Conservation (phyloP, 2,113 vertebrate genomes). For the Notechis scutatus region DNA sequence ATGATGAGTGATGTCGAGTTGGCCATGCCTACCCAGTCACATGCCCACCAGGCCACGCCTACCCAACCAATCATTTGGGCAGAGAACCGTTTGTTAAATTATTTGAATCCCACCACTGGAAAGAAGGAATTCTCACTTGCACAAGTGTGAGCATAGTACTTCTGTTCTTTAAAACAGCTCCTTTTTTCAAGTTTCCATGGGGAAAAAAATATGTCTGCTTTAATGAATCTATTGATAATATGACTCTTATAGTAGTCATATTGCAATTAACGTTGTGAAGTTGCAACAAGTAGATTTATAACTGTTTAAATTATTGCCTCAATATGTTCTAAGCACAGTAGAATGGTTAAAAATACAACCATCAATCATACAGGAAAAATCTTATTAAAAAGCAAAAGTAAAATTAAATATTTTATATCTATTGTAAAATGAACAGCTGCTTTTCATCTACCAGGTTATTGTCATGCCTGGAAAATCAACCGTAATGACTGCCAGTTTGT, state of each 20-base stretch:
- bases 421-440: slow-evolving; percentile 14
- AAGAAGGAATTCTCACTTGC: background rate
- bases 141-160: background rate
- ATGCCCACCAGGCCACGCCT: too few relatives aligned
- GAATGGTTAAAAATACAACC: background rate
- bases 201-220: background rate
- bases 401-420: background rate
- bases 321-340: background rate
- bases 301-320: background rate
- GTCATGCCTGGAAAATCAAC: background rate
- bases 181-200: background rate
- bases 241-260: background rate
- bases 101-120: background rate
- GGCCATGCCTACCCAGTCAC: too few relatives aligned
- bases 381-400: background rate
- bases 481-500: background rate
- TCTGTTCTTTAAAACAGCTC: background rate
- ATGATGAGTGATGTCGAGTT: too few relatives aligned
- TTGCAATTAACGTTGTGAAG: background rate
- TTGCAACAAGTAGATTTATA: background rate
- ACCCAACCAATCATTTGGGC: too few relatives aligned
- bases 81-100: too few relatives aligned
- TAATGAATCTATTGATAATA: background rate
- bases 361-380: background rate
- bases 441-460: background rate